phyloP scores from a whole-genome alignment of 2,113 vertebrate species.

The Callipepla squamata region DNA sequence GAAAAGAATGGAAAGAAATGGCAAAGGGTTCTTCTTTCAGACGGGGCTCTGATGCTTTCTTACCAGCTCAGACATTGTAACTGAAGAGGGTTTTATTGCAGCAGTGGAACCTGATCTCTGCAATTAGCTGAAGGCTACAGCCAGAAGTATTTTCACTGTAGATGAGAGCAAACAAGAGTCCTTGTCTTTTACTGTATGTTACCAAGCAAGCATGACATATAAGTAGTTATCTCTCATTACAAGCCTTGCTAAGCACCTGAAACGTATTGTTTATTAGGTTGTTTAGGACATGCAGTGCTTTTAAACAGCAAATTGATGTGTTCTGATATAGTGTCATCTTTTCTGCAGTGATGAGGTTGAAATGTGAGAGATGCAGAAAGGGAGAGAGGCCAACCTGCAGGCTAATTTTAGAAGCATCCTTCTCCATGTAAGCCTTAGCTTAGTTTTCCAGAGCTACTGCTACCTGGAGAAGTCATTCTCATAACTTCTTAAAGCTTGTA shows the following conservation, averaged over 20 bases:
- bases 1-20: background rate
- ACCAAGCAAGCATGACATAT: accelerated
- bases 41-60: background rate
- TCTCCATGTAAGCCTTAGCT: background rate
- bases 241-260: background rate
- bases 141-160: background rate
- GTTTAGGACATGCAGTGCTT: background rate
- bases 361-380: background rate
- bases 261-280: background rate
- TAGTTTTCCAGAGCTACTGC: background rate
- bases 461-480: background rate
- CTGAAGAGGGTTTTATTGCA: background rate
- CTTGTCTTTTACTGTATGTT: background rate
- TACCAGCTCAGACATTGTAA: background rate
- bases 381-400: background rate
- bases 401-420: background rate
- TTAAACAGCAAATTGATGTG: background rate
- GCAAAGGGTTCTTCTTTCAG: background rate
- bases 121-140: background rate
- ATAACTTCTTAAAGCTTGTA: background rate
- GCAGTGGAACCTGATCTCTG: background rate
- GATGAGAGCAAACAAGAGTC: background rate
- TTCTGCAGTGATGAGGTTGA: background rate
- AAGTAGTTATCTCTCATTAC: background rate
- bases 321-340: background rate